Base-by-base conservation (phyloP, 2,797 vertebrate species). In the Notamacropus eugenii region DNA sequence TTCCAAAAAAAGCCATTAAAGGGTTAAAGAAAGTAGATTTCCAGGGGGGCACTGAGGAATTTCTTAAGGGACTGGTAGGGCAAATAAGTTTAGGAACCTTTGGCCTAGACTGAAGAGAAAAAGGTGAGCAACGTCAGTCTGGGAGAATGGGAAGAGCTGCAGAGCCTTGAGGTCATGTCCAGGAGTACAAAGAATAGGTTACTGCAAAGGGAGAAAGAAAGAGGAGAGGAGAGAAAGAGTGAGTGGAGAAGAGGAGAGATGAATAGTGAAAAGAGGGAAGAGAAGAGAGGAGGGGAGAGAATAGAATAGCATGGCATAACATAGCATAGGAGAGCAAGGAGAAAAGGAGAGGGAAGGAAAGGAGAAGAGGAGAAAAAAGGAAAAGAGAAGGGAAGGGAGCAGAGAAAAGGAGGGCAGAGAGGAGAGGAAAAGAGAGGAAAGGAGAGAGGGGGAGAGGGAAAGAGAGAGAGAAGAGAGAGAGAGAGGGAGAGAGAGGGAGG, bases 341-440 rank as follows among this genome's bases (percentile, higher is more conserved):
- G 92, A 6, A 40, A 22, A 22, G 54, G 22, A 0, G 31, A 40
- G 59, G 95, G 91, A 59, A 93, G 95, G 82, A 92, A 54, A 28
- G 91, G 93, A 92, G 94, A 90, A 55, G 54, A 94, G 9, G 54
- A 91, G 94, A 92, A 5, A n/a, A 1, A 74, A 6, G 34, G 46
- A 46, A 46, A 46, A 74, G 0, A 34, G 59, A 67, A 3, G 34
- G 34, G 27, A 31, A 5, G 58, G 2, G 14, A 67, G 34, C 1
- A 6, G 8, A 67, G 10, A 4, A 34, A 2, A n/a, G 13, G n/a
- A 24, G 31, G 8, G 14, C 34, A 3, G 29, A 46, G 46, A 11
- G 5, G 34, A n/a, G 13, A n/a, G 6, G 5, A 0, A 1, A 13
- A 11, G 11, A 28, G 24, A 57, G 4, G 12, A 34, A 2, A 59